Evolutionary conservation across 2,888 invertebrate genomes (phyloP), one percentile per base, ranked within the genome.

Genomic region (Microplitis manilae): DNA sequence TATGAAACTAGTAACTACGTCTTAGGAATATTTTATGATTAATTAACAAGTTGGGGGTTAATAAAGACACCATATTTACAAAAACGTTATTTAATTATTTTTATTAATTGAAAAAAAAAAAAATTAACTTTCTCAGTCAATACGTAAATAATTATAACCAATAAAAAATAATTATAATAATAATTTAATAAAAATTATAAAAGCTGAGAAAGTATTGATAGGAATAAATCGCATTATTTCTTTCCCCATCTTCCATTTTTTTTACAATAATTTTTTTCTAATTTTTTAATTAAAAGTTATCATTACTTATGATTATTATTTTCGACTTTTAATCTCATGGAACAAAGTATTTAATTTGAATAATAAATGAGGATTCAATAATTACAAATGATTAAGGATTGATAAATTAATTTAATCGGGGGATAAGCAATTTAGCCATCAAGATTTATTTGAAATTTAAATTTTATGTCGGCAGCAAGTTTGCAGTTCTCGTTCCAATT

Each of bases 401-500:
- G 6, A 50, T 13, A 50, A 50, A 50, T 50, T 9, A 50, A 50
- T 9, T 50, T 8, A 50, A 50, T 50, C 8, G 30, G 50, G 50
- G 13, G 50, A 50, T 50, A 50, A 50, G 50, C 50, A 50, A 50
- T 50, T 50, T 13, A 50, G 50, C 9, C 50, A 50, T 50, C 5
- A 9, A 50, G 13, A 50, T 50, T 50, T 50, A 50, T 82, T 78
- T 81, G 30, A 30, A 30, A 30, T 30, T 30, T 30, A 0, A 30
- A 30, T 30, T 83, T 83, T 84, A 84, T 84, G 83, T 83, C 83
- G 74, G 72, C 79, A 82, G 83, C 83, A 61, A 85, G 83, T 83
- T 84, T 84, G 83, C 87, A 88, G 88, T 87, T 88, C 87, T 88
- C 81, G 80, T 85, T 87, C 84, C 84, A 82, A 85, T 84, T 86